Evolutionary conservation across 2,888 invertebrate species (phyloP), one percentile per base, ranked within the genome.

Genomic region (Octodonta nipae): DNA sequence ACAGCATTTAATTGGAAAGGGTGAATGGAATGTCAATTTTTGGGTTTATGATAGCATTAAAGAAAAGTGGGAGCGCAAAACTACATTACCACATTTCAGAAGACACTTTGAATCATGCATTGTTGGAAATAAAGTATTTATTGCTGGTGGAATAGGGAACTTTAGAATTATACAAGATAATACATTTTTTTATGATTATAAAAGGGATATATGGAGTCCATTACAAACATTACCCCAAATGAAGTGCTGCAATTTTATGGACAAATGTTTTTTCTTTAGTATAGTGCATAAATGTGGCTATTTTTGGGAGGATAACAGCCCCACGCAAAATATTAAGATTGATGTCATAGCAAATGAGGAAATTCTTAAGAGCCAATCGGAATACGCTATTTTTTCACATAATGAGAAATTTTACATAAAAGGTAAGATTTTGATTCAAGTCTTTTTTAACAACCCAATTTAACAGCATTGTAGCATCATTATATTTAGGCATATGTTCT

Each of bases 21-120:
- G 58, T 1, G 37, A 50, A 28, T 62, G 60, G 60, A 60, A 60
- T 41, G 35, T 31, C 5, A 52, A 52, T 40, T 46, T 60, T 33
- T 58, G 55, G 58, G 42, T 47, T 5, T 60, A 52, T 28, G 49
- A 61, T 37, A 51, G 48, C 2, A 47, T 57, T 17, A 43, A 43
- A 34, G 52, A 55, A 22, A 40, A 36, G 34, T 61, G 60, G 60
- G 43, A 51, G 28, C 41, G 42, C 30, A 52, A 50, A 42, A 47
- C 37, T 34, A 54, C 53, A 31, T 37, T 59, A 28, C 54, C 57
- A 7, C 42, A 43, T 26, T 46, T 43, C n/a, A 46, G 60, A 30
- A 45, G 62, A 25, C 59, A 62, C 48, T 62, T 62, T 41, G 49
- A 56, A 40, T 43, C 54, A 3, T 55, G 54, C 33, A 43, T 59